Percentiles rank a stretch among this genome's conserved stretches.
phyloP scores from a whole-genome alignment of 1,140 invertebrate genomes.

The Philaenus spumarius region DNA sequence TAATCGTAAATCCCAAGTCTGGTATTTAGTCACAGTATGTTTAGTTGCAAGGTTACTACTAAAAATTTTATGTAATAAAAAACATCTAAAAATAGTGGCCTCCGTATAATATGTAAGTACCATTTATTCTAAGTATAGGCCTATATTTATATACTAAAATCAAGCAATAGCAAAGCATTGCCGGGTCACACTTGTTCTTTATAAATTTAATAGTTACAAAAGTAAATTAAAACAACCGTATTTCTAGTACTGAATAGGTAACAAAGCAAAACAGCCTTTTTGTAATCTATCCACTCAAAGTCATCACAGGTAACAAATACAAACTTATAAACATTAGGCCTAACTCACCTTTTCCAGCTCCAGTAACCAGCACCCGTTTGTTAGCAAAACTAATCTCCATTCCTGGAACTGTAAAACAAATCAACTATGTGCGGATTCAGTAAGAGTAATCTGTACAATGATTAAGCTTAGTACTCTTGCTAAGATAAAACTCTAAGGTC shows the following conservation, averaged over 20 bases:
- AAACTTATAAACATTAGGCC: neutral
- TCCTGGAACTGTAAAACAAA: too few species aligned
- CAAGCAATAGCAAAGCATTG: too few species aligned
- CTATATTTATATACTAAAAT: too few species aligned
- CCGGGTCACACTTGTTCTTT: neutral
- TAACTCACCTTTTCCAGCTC: conserved; percentile 66
- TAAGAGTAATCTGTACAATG: too few species aligned
- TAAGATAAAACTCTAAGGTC: too few species aligned
- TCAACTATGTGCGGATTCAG: too few species aligned
- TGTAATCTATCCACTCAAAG: neutral
- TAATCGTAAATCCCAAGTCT: too few species aligned
- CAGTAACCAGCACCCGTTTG: conserved; percentile 74
- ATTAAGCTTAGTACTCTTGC: too few species aligned
- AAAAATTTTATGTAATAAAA: too few species aligned
- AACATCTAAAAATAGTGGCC: too few species aligned
- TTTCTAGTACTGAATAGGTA: conserved; percentile 1
- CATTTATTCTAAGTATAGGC: neutral
- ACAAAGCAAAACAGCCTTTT: conserved; percentile 5
- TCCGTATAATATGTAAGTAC: neutral
- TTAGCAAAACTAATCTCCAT: conserved; percentile 57
- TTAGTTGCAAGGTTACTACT: too few species aligned
- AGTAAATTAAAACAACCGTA: neutral
- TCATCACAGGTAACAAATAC: neutral
- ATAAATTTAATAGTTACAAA: neutral
- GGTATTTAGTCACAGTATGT: too few species aligned